Evolutionary conservation across 2,797 vertebrate genomes (phyloP).

Genomic region (Falco berigora): DNA sequence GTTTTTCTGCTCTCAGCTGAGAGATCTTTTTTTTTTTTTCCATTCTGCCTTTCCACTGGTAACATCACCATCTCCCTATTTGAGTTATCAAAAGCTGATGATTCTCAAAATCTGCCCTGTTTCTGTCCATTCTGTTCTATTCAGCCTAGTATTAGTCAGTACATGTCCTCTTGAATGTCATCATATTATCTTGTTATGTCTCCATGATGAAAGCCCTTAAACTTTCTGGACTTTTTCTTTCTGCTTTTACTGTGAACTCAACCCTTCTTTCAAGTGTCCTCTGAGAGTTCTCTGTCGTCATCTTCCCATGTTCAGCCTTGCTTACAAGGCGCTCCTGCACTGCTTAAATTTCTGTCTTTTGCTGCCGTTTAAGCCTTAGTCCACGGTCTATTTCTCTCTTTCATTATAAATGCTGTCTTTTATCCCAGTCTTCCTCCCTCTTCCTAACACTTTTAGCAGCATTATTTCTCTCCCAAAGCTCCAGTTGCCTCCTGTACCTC

Average conservation of each 20-base stretch:
- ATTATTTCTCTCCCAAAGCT: neutral
- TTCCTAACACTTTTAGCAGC: neutral
- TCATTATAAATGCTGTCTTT: neutral
- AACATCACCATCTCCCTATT: neutral
- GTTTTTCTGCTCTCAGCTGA: neutral
- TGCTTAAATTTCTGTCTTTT: neutral
- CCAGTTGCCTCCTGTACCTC: neutral
- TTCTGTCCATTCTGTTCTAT: neutral
- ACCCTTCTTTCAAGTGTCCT: neutral
- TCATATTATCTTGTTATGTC: neutral
- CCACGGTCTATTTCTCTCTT: neutral
- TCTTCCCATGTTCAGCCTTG: neutral
- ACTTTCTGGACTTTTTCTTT: neutral
- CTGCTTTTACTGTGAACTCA: neutral
- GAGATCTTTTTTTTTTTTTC: neutral
- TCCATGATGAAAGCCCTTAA: neutral
- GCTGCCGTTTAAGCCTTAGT: neutral
- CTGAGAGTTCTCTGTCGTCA: neutral
- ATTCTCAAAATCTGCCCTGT: slow-evolving; percentile 10
- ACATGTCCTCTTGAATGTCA: neutral
- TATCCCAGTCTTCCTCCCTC: neutral
- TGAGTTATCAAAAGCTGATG: neutral
- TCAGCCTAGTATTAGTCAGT: neutral
- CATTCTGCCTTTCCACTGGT: neutral
- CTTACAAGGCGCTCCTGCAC: neutral